Evolutionary conservation across 2,797 vertebrate genomes (phyloP).

Genomic region (Cetoscarus ocellatus): DNA sequence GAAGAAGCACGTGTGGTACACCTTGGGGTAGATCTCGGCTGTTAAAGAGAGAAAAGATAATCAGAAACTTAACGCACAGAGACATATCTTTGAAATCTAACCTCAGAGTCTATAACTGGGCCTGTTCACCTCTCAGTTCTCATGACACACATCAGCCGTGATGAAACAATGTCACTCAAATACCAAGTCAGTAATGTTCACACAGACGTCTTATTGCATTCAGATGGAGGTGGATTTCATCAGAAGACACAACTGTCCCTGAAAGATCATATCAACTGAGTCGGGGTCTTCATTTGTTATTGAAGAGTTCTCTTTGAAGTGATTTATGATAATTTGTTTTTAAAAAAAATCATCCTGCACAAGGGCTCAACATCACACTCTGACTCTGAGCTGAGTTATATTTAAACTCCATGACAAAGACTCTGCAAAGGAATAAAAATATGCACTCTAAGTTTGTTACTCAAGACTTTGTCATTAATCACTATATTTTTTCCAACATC

Average conservation of each 20-base stretch:
- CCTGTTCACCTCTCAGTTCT: neutral
- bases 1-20: slow-evolving; percentile 97
- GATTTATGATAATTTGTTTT: neutral
- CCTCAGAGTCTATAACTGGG: neutral
- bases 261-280: neutral
- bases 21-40: slow-evolving; percentile 96
- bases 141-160: neutral
- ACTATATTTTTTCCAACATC: too few relatives aligned
- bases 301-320: neutral
- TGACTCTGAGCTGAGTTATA: too few relatives aligned
- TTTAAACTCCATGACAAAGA: too few relatives aligned
- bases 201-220: neutral
- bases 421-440: too few relatives aligned
- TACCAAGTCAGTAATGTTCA: neutral
- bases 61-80: neutral
- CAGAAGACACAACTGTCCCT: neutral
- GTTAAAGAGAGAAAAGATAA: slow-evolving; percentile 64
- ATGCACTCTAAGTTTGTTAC: too few relatives aligned
- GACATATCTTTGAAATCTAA: neutral
- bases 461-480: too few relatives aligned
- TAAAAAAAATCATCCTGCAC: too few relatives aligned
- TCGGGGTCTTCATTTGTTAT: neutral
- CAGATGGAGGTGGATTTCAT: neutral
- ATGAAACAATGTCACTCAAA: neutral
- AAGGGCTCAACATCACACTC: too few relatives aligned